Base-by-base conservation (phyloP, 2,797 vertebrate genomes). In the Malacoctenus gilli region DNA sequence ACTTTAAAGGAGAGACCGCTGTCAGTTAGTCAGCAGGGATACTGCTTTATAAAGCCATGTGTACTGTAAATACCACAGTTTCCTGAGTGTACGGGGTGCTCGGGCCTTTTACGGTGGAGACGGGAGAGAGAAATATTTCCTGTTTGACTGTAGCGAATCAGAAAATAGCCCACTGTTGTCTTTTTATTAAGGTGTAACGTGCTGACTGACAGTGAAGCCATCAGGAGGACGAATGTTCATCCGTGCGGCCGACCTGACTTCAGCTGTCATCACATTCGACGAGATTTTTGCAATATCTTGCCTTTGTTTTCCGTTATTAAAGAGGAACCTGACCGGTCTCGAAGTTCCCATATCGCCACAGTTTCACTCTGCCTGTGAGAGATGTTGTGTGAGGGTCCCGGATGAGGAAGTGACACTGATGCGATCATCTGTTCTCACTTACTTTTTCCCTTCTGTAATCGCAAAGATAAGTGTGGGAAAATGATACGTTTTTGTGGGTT, bases 21-120 rank as follows among this genome's bases (percentile, higher is more conserved):
- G 23, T 57, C 22, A 51, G n/a, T 57, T 41, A 63, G 50, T 54
- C 58, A 50, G 20, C 50, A 47, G 8, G 41, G 63, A 69, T 59
- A 51, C 11, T 19, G 61, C 64, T 82, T 72, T 59, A 46, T 39
- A 61, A 64, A 71, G 42, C 32, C 43, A 30, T 58, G 71, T 70
- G 60, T 68, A 69, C 58, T 77, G 53, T 72, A 74, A 83, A 78
- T 73, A 68, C 25, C 51, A 35, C 49, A 16, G 28, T 74, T 68
- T 75, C 68, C 63, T 64, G 61, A 47, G 47, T 68, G 60, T 48
- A n/a, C n/a, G 61, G 25, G 25, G 13, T 8, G 12, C 39, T 37
- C 19, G 38, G 4, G 2, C 69, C 74, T 77, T 82, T 54, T 77
- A 74, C 60, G 72, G 75, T 50, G 16, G 56, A 35, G 59, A 68